Percentiles rank a stretch among this genome's conserved stretches.
Conservation (phyloP, 2,888 invertebrate species). For the Limenitis camilla region DNA sequence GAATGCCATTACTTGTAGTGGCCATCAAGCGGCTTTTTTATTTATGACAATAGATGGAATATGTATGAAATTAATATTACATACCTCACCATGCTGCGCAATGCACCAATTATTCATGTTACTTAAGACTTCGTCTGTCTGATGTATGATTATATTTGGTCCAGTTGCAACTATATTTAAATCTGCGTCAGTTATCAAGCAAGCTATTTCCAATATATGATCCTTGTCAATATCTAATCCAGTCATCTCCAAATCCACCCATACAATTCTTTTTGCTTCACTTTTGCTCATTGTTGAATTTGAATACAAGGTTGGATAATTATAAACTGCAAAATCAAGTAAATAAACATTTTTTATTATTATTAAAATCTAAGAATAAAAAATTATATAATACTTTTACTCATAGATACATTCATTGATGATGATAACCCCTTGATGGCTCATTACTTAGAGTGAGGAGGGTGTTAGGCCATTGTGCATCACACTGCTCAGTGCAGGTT, state of each 20-base stretch:
- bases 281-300: slow-evolving; percentile 20
- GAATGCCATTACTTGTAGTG: no score
- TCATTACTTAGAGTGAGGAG: no score
- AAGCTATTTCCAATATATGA: slow-evolving; percentile 91
- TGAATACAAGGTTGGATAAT: slow-evolving; percentile 16
- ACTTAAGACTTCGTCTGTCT: slow-evolving; percentile 80
- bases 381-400: no score
- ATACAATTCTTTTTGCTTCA: slow-evolving; percentile 73
- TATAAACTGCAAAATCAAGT: slow-evolving; percentile 5
- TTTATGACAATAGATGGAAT: no score
- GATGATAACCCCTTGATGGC: no score
- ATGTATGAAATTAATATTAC: neutral
- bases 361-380: no score
- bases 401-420: no score
- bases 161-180: slow-evolving; percentile 84
- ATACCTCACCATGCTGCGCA: slow-evolving; percentile 84
- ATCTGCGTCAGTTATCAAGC: slow-evolving; percentile 88
- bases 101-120: slow-evolving; percentile 91
- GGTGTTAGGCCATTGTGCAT: no score
- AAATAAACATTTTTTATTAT: no score
- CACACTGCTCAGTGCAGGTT: no score
- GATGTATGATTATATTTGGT: slow-evolving; percentile 85
- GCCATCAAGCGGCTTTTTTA: no score
- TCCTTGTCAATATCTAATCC: slow-evolving; percentile 86
- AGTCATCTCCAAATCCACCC: slow-evolving; percentile 93